Evolutionary conservation across 2,797 vertebrate genomes (phyloP).

Genomic region (Danio aesculapii): DNA sequence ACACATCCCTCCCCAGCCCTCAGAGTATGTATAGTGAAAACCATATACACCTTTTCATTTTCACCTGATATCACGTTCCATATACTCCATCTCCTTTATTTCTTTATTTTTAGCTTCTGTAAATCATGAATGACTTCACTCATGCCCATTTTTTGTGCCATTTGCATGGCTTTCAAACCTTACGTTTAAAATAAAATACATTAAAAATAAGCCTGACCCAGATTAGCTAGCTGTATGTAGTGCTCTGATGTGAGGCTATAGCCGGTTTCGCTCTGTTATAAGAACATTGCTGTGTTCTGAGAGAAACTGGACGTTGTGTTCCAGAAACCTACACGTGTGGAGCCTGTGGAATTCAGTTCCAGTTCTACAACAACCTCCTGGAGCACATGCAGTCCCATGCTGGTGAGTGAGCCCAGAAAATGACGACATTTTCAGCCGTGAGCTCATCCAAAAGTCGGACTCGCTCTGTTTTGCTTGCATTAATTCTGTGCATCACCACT

Average conservation of each 20-base stretch:
- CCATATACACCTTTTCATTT: not conserved
- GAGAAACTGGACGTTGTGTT: constrained; percentile 80
- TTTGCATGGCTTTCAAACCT: constrained; percentile 41
- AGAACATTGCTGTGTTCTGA: constrained; percentile 60
- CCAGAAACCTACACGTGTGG: constrained; percentile 98
- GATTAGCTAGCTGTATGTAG: constrained; percentile 39
- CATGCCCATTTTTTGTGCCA: constrained; percentile 40
- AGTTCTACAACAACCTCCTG: constrained; percentile 99
- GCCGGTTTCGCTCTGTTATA: constrained; percentile 22
- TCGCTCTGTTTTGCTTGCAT: constrained; percentile 30
- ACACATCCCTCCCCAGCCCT: constrained; percentile 85
- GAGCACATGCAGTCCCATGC: constrained; percentile 99
- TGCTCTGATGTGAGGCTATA: constrained; percentile 28
- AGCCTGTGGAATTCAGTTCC: constrained; percentile 99
- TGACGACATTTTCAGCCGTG: constrained; percentile 28
- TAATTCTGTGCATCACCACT: constrained; percentile 27
- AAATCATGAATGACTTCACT: constrained; percentile 9
- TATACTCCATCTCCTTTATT: not conserved
- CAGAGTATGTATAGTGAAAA: constrained; percentile 83
- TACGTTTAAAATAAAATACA: not conserved
- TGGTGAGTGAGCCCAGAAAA: constrained; percentile 82
- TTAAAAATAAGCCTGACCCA: constrained; percentile 10
- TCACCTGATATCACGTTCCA: constrained; percentile 24
- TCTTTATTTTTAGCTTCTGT: not conserved
- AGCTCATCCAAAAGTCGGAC: constrained; percentile 29